phyloP scores from a whole-genome alignment of 2,888 invertebrate genomes.

The Lasioglossum marginatum region DNA sequence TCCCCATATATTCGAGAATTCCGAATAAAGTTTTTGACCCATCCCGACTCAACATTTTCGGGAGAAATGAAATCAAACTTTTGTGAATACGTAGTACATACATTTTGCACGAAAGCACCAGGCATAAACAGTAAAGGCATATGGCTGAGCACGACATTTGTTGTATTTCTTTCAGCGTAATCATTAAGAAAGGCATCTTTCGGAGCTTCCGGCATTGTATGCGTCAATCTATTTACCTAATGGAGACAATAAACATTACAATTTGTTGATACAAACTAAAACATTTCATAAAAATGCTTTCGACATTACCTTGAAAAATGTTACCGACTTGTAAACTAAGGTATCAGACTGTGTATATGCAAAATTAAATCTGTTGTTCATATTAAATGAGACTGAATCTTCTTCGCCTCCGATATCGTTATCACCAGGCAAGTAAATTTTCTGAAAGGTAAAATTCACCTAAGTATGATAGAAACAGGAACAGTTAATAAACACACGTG shows the following conservation, averaged over 20 bases:
- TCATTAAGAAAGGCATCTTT: conserved; percentile 83
- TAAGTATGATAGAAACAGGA: background rate
- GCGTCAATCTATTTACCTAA: conserved; percentile 88
- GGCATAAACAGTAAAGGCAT: conserved; percentile 88
- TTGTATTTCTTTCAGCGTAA: conserved; percentile 84
- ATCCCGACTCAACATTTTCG: background rate
- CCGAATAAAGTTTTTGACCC: too few species aligned
- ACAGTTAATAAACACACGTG: background rate
- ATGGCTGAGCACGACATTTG: conserved; percentile 90
- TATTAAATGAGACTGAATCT: conserved; percentile 89
- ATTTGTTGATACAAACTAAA: background rate
- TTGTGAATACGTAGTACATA: conserved; percentile 64
- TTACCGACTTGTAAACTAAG: conserved; percentile 87
- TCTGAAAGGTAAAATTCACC: conserved; percentile 83
- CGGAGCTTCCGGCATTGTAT: conserved; percentile 86
- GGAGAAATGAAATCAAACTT: background rate
- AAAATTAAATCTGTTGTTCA: conserved; percentile 89
- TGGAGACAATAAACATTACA: conserved; percentile 30
- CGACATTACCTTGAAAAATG: conserved; percentile 88
- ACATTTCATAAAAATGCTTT: background rate
- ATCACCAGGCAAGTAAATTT: conserved; percentile 96
- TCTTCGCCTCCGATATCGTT: conserved; percentile 99
- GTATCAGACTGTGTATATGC: conserved; percentile 87
- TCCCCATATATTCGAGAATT: too few species aligned
- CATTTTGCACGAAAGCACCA: conserved; percentile 86